phyloP scores from a whole-genome alignment of 1,140 invertebrate species.

The Colletes gigas region DNA sequence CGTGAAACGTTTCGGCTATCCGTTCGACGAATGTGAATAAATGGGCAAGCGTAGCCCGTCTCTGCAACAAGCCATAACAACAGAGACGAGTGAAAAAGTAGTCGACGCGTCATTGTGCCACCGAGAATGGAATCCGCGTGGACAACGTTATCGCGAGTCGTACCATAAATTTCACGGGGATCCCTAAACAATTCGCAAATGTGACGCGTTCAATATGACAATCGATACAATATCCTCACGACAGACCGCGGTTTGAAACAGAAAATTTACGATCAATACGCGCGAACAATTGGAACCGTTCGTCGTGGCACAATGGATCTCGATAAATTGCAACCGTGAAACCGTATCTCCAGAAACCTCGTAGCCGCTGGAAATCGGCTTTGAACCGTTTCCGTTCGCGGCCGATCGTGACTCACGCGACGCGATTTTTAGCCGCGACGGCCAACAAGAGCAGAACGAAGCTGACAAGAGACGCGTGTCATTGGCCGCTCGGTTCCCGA shows the following conservation, averaged over 20 bases:
- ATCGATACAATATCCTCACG: slow-evolving; percentile 8
- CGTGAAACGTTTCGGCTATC: no score
- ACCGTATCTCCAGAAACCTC: slow-evolving; percentile 20
- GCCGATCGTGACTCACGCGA: slow-evolving; percentile 52
- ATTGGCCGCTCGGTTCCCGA: slow-evolving; percentile 33
- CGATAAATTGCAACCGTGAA: slow-evolving; percentile 14
- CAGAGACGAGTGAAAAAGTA: no score
- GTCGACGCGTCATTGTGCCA: no score
- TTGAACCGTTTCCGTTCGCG: slow-evolving; percentile 13
- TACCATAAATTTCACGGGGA: slow-evolving; percentile 15
- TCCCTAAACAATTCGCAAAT: slow-evolving; percentile 28
- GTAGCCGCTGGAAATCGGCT: neutral
- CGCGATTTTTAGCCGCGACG: slow-evolving; percentile 45
- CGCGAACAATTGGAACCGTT: slow-evolving; percentile 20
- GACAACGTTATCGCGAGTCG: neutral
- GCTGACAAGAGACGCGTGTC: slow-evolving; percentile 49
- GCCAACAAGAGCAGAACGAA: slow-evolving; percentile 15
- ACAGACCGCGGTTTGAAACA: neutral
- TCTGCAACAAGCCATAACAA: no score
- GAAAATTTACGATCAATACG: slow-evolving; percentile 43
- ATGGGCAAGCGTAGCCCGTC: no score
- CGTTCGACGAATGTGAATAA: no score
- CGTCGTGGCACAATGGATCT: slow-evolving; percentile 12
- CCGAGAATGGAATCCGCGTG: no score
- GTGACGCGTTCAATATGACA: slow-evolving; percentile 28